A percentile compares a stretch with the other conserved stretches of the same genome.
phyloP scores from a whole-genome alignment of 2,888 invertebrate species.

The Agrotis ipsilon region DNA sequence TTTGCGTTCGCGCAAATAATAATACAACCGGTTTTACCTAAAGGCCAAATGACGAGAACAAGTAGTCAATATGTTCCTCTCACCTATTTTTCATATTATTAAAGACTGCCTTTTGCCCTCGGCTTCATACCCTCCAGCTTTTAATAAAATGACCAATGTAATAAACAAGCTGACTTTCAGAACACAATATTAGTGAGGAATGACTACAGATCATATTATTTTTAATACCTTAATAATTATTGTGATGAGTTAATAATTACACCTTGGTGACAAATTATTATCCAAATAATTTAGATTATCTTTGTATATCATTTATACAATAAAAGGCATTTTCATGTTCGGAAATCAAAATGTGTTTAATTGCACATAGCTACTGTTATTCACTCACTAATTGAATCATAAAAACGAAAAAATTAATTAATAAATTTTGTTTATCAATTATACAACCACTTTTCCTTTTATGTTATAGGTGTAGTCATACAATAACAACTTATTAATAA shows the following conservation, averaged over 20 bases:
- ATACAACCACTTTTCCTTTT: conserved; percentile 24
- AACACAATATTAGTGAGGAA: too few relatives aligned
- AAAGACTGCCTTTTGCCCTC: neutral
- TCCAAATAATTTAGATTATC: neutral
- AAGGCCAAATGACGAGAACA: neutral
- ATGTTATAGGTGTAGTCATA: neutral
- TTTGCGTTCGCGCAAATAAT: conserved; percentile 5
- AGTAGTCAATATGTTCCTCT: neutral
- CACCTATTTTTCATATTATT: neutral
- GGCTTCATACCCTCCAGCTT: too few relatives aligned
- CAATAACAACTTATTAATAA: conserved; percentile 18
- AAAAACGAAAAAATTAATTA: neutral
- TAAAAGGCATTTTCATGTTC: neutral
- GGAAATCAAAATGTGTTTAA: neutral
- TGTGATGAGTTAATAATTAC: neutral
- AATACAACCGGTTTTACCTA: conserved; percentile 11
- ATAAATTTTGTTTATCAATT: conserved; percentile 27
- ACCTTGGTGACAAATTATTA: neutral
- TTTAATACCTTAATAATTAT: neutral
- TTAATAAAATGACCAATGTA: too few relatives aligned
- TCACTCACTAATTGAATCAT: neutral
- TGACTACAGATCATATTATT: neutral
- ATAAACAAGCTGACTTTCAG: too few relatives aligned
- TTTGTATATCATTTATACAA: neutral
- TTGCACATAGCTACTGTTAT: neutral